Base-by-base conservation (phyloP, 2,888 invertebrate species). In the Microchrysa polita region DNA sequence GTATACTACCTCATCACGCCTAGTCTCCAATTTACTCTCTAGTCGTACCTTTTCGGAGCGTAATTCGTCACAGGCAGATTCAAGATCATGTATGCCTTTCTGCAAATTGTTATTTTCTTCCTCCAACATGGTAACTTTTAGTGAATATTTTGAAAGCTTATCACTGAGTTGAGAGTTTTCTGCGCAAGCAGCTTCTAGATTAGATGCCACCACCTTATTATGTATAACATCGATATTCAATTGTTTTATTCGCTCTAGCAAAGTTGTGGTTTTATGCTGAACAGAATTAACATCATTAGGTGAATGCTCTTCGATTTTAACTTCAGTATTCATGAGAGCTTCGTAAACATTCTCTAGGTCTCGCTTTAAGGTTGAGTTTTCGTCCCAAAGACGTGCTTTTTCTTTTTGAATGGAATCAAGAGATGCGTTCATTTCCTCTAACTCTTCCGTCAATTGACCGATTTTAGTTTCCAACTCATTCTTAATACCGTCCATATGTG, bases 261-360 rank as follows among this genome's bases (percentile, higher is more conserved):
- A 63, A 76, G 67, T 71, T 74, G 79, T 76, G 53, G 77, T 59
- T 73, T 77, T 79, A 0, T 73, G 72, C 7, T 75, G 52, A 10
- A 81, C 44, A 23, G 79, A 79, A 1, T 80, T 79, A 1, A 79
- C 75, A 1, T 63, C 42, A 59, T 77, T 76, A 76, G 80, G 79
- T 14, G 7, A 20, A 23, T n/a, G 12, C 9, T 34, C 20, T 40
- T 63, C 61, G 12, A 7, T 69, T 16, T 69, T 57, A 2, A 55
- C 42, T 16, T 23, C n/a, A 10, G 22, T 18, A 73, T 67, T 73
- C 1, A 60, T 48, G 1, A 78, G 22, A 16, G 79, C 79, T 16
- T 79, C 79, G 67, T 78, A 79, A 0, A 80, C 72, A 5, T 74
- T 61, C 61, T 79, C 78, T 2, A 73, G 75, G 14, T 79, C 78